phyloP scores from a whole-genome alignment of 2,888 invertebrate genomes.

The Spilosoma lubricipeda region DNA sequence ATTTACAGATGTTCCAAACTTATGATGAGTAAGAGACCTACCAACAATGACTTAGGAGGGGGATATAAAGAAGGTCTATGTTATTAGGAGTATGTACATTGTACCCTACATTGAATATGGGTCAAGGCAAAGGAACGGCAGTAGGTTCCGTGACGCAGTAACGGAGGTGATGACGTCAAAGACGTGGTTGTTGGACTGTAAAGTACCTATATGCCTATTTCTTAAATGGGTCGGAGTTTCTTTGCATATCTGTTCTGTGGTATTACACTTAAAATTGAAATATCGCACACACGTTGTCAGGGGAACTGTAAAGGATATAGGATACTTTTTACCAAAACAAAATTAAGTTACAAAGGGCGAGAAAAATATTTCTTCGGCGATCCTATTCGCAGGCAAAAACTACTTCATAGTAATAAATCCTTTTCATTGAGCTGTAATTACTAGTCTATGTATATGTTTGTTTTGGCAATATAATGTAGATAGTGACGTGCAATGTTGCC shows the following conservation, averaged over 20 bases:
- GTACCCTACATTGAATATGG: neutral
- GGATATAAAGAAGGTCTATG: neutral
- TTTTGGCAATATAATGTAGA: too few species aligned
- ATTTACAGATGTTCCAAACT: neutral
- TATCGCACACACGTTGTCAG: neutral
- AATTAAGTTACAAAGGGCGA: neutral
- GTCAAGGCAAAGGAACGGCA: neutral
- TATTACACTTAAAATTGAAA: too few species aligned
- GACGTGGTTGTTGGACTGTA: neutral
- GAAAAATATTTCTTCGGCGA: neutral
- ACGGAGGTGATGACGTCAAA: neutral
- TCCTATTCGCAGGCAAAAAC: neutral
- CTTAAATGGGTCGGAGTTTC: neutral
- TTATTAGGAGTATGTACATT: neutral
- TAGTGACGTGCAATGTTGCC: too few species aligned
- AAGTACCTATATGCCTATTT: neutral
- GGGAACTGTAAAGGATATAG: too few species aligned
- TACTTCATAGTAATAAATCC: neutral
- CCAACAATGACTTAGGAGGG: neutral
- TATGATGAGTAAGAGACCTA: neutral
- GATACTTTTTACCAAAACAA: neutral
- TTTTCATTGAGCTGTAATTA: too few species aligned
- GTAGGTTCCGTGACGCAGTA: neutral
- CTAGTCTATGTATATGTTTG: too few species aligned
- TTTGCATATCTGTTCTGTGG: too few species aligned